phyloP scores from a whole-genome alignment of 2,888 invertebrate species.

The Notodonta dromedarius region DNA sequence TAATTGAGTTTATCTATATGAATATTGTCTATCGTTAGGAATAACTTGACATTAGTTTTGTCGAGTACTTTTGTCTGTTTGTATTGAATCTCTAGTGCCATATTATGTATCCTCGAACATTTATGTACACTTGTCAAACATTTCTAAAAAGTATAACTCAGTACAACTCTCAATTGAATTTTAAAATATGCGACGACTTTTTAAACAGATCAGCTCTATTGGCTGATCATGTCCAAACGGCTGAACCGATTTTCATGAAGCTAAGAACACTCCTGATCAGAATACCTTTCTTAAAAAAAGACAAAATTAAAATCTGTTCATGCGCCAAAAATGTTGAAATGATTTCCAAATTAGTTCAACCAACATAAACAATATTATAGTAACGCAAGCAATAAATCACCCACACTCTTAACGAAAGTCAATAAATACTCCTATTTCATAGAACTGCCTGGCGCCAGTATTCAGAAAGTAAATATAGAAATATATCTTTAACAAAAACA shows the following conservation, averaged over 20 bases:
- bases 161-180: too few relatives aligned
- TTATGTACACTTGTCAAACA: too few relatives aligned
- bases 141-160: too few relatives aligned
- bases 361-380: neutral
- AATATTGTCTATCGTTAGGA: conserved; percentile 29
- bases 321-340: too few relatives aligned
- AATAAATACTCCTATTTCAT: conserved; percentile 11
- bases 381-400: conserved; percentile 1
- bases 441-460: conserved; percentile 40
- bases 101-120: neutral
- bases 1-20: conserved; percentile 44
- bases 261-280: too few relatives aligned
- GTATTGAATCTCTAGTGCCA: neutral
- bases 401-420: neutral
- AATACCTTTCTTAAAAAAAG: too few relatives aligned
- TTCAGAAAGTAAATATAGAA: conserved; percentile 26
- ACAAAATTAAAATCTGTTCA: too few relatives aligned
- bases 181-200: too few relatives aligned
- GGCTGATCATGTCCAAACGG: too few relatives aligned
- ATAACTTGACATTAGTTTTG: conserved; percentile 32
- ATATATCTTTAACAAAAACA: conserved; percentile 23
- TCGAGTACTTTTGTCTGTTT: conserved; percentile 18
- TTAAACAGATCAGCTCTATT: too few relatives aligned
- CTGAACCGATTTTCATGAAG: too few relatives aligned
- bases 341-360: neutral